Conservation (phyloP, 2,113 vertebrate species). For the Rousettus leschenaultii region DNA sequence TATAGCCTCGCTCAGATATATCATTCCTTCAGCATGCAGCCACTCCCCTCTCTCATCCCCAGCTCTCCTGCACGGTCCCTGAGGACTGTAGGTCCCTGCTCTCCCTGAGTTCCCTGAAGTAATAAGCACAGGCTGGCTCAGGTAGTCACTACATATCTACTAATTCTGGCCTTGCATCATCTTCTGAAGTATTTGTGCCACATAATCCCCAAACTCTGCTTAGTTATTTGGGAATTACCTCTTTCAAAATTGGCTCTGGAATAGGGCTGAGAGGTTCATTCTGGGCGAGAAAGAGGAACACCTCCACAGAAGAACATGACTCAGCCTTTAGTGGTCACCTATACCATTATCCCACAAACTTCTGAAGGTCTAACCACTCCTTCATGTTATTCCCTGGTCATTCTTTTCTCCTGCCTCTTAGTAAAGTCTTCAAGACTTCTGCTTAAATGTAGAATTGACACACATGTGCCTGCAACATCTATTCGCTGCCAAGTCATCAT, state of each 20-base stretch:
- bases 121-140: neutral
- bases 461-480: rapidly evolving
- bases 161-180: neutral
- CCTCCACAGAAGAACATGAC: neutral
- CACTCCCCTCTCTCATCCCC: neutral
- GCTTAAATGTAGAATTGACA: neutral
- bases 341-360: neutral
- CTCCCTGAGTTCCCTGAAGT: neutral
- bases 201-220: neutral
- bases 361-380: neutral
- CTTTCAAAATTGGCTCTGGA: neutral
- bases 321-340: neutral
- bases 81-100: neutral
- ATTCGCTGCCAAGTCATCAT: neutral
- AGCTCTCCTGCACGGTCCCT: too few species aligned
- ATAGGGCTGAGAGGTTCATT: too few species aligned
- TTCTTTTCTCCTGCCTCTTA: neutral
- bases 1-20: neutral
- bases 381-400: neutral
- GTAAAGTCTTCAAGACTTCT: neutral
- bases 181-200: neutral
- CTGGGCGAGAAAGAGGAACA: neutral
- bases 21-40: neutral
- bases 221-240: neutral
- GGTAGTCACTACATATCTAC: neutral